These are phyloP conservation scores for Agrochola lychnidis DNA, from an alignment of 2,888 invertebrate species.

Conservation along the genomic window DNA sequence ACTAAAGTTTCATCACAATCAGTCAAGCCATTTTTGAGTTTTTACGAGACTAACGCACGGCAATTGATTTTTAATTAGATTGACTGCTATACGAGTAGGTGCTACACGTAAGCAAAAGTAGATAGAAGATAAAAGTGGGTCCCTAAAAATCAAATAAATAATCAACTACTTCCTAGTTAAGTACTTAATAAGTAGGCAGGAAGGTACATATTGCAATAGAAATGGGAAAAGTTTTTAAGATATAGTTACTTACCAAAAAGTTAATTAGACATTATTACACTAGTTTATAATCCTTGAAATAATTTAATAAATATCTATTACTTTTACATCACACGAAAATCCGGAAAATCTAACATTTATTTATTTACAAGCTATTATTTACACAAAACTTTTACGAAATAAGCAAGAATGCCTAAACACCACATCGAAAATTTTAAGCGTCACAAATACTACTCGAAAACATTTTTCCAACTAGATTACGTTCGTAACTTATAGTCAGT, in stretches of 20 bases:
- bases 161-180: neutral
- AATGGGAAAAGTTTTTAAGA: neutral
- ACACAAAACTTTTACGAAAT: slow-evolving; percentile 54
- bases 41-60: too few species aligned
- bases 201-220: neutral
- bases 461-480: slow-evolving; percentile 68
- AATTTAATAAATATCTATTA: slow-evolving; percentile 34
- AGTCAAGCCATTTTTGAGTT: too few species aligned
- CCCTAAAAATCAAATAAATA: neutral
- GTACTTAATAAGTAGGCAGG: neutral
- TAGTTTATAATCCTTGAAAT: slow-evolving; percentile 27
- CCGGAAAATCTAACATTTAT: slow-evolving; percentile 52
- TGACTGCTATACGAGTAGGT: neutral
- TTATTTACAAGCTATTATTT: slow-evolving; percentile 49
- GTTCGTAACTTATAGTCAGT: slow-evolving; percentile 78
- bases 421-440: slow-evolving; percentile 45
- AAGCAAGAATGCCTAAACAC: slow-evolving; percentile 36
- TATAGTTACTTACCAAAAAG: slow-evolving; percentile 49
- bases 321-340: slow-evolving; percentile 49
- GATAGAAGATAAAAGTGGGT: neutral
- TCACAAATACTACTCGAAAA: slow-evolving; percentile 51
- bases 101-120: neutral
- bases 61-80: too few species aligned
- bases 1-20: too few species aligned
- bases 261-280: slow-evolving; percentile 26